Base-by-base conservation (phyloP, 2,113 vertebrate genomes). In the Zosterops japonicus region DNA sequence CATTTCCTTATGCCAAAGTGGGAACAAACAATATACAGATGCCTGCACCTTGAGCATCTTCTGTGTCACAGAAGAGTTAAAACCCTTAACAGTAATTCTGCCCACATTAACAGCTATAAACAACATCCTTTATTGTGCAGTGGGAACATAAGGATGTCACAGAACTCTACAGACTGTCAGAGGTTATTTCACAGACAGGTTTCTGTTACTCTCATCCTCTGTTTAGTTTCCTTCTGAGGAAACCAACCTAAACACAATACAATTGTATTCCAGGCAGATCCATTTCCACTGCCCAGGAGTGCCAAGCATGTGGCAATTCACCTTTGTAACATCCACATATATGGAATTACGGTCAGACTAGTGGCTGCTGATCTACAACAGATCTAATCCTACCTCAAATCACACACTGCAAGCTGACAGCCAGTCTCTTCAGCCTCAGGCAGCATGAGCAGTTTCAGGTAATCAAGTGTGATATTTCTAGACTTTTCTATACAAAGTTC, bases 191-290 rank as follows among this genome's bases (percentile, higher is more conserved):
- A 72, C 78, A 92, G 52, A 72, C 18, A 80, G 47, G 24, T 90
- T 78, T 95, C 83, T 78, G 9, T 70, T 83, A 71, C 63, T 89
- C 57, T 72, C 69, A 28, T 42, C 33, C 74, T 96, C 63, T 76
- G 31, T 80, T 88, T 63, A 57, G 49, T 82, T 95, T 96, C 83
- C 56, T 81, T 93, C 47, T 25, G 80, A 95, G 89, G 69, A 95
- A 95, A 84, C 42, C 0, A 0, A 63, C 70, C 39, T 82, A 91
- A 93, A 55, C 18, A 7, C 61, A 80, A 57, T 50, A 65, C 0
- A 3, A 59, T 36, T 84, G 41, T 47, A 24, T 61, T 86, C 75
- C 87, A 59, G 59, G 29, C 17, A 5, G 25, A 60, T 79, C 63
- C 81, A 36, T 76, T 67, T 53, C 52, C 17, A 4, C 41, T 42